phyloP scores from a whole-genome alignment of 2,888 invertebrate species.

The Drosophila anceps region DNA sequence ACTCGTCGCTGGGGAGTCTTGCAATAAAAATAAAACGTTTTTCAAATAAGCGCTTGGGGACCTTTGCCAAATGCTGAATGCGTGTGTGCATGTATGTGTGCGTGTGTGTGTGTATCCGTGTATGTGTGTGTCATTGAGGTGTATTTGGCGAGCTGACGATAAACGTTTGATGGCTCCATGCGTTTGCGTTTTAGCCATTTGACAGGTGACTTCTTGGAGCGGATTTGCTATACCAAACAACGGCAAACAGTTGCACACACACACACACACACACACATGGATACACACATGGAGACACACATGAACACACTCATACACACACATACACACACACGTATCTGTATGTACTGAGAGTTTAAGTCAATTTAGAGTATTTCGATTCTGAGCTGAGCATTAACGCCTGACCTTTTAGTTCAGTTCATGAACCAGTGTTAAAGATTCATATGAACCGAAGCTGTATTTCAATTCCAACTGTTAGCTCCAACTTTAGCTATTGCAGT shows the following conservation, averaged over 20 bases:
- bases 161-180: slow-evolving; percentile 55
- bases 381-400: neutral
- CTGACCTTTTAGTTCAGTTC: neutral
- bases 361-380: neutral
- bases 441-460: neutral
- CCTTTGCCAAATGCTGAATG: slow-evolving; percentile 21
- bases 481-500: neutral
- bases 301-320: neutral
- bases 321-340: neutral
- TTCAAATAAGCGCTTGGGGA: slow-evolving; percentile 77
- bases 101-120: neutral
- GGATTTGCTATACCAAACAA: slow-evolving; percentile 16
- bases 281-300: neutral
- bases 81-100: neutral
- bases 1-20: slow-evolving; percentile 71
- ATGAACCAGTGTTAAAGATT: neutral
- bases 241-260: neutral
- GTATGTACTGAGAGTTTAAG: neutral
- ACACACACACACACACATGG: neutral
- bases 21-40: slow-evolving; percentile 82
- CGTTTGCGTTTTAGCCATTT: slow-evolving; percentile 34
- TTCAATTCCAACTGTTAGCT: neutral
- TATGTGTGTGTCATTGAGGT: slow-evolving; percentile 35
- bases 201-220: slow-evolving; percentile 41
- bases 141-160: slow-evolving; percentile 43